phyloP scores from a whole-genome alignment of 2,888 invertebrate species.

The Conus canariensis region DNA sequence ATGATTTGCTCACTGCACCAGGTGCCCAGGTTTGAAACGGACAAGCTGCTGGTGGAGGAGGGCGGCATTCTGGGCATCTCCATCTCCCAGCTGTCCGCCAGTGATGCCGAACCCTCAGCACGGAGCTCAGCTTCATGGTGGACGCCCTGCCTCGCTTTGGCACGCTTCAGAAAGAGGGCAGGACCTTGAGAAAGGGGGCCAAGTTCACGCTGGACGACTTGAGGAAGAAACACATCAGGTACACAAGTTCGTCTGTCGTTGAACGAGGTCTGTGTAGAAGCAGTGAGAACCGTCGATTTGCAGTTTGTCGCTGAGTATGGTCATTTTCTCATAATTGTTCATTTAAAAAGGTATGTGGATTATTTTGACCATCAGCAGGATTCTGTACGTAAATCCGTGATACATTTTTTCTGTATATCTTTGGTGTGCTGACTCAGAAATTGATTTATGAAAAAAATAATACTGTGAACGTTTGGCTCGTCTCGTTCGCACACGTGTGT shows the following conservation, averaged over 20 bases:
- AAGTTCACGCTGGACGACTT: slow-evolving; percentile 72
- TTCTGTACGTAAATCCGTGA: too few species aligned
- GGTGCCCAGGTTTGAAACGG: slow-evolving; percentile 72
- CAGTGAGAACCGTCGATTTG: too few species aligned
- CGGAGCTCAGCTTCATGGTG: slow-evolving; percentile 71
- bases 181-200: slow-evolving; percentile 69
- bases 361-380: too few species aligned
- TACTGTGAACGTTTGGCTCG: too few species aligned
- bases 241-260: slow-evolving; percentile 18
- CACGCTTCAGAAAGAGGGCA: slow-evolving; percentile 73
- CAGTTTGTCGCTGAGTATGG: too few species aligned
- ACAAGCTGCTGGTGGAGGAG: slow-evolving; percentile 73
- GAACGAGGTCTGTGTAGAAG: background rate
- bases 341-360: too few species aligned
- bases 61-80: slow-evolving; percentile 75
- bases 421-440: too few species aligned
- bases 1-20: slow-evolving; percentile 46
- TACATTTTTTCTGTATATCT: too few species aligned
- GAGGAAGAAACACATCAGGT: slow-evolving; percentile 71
- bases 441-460: too few species aligned
- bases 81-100: slow-evolving; percentile 74
- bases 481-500: too few species aligned
- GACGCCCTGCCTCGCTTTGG: slow-evolving; percentile 74
- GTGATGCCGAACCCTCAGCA: slow-evolving; percentile 74
- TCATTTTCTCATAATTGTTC: too few species aligned